Percentiles rank a stretch among this genome's conserved stretches.
These are phyloP conservation scores for Cerceris ruficornis DNA, from an alignment of 2,888 invertebrate genomes.

Conservation along the genomic window DNA sequence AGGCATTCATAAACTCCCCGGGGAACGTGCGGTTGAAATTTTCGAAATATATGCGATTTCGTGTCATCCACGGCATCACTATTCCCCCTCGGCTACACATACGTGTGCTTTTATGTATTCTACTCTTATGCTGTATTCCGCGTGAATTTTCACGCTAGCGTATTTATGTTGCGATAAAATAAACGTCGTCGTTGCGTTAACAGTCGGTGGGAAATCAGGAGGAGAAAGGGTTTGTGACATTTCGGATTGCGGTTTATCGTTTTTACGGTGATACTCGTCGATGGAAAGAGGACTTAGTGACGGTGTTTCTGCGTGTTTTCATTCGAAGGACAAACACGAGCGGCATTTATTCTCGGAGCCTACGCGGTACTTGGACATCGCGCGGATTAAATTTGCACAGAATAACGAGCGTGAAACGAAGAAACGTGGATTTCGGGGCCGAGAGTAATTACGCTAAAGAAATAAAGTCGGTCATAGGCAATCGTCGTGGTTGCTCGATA, in stretches of 20 bases:
- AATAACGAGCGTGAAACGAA: neutral
- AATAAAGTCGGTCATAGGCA: neutral
- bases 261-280: neutral
- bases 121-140: neutral
- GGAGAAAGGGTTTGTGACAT: no score
- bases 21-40: slow-evolving; percentile 30
- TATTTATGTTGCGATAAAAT: slow-evolving; percentile 4
- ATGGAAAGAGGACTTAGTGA: neutral
- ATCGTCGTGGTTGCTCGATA: neutral
- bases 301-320: neutral
- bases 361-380: neutral
- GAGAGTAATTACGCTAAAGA: neutral
- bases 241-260: no score
- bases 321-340: no score
- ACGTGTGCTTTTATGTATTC: neutral
- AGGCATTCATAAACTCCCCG: slow-evolving; percentile 29
- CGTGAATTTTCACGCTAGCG: neutral
- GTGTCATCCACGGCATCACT: neutral
- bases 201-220: neutral
- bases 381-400: neutral
- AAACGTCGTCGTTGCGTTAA: neutral
- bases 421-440: neutral
- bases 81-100: neutral
- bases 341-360: neutral
- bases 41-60: slow-evolving; percentile 15